These are phyloP conservation scores for Aldrovandia affinis DNA, from an alignment of 2,797 vertebrate species.

Conservation along the genomic window DNA sequence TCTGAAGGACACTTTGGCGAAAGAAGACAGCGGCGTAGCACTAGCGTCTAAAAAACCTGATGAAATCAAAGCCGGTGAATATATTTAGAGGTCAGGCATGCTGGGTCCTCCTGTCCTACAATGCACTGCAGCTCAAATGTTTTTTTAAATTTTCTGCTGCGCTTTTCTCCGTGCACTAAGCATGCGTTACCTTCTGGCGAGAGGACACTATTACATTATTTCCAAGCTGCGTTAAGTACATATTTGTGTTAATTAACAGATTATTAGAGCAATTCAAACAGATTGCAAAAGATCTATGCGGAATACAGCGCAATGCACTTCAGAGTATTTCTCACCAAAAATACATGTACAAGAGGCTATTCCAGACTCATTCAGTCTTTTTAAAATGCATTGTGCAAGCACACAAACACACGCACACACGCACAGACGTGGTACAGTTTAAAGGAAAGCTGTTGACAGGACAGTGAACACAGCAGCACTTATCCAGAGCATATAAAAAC, in stretches of 20 bases:
- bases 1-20: neutral
- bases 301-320: neutral
- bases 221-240: neutral
- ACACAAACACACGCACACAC: neutral
- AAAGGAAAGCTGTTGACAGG: neutral
- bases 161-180: neutral
- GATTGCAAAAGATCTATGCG: neutral
- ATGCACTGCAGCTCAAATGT: neutral
- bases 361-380: neutral
- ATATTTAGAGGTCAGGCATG: neutral
- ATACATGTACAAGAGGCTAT: neutral
- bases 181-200: neutral
- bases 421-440: neutral
- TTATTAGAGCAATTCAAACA: neutral
- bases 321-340: neutral
- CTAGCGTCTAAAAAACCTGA: neutral
- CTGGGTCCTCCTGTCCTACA: neutral
- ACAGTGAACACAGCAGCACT: neutral
- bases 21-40: too few relatives aligned
- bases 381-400: too few relatives aligned
- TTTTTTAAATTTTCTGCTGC: neutral
- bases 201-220: neutral
- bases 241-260: neutral
- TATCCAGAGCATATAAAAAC: constrained; percentile 26
- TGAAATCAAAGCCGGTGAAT: neutral